Evolutionary conservation across 2,797 vertebrate species (phyloP).

Genomic region (Pampus argenteus): DNA sequence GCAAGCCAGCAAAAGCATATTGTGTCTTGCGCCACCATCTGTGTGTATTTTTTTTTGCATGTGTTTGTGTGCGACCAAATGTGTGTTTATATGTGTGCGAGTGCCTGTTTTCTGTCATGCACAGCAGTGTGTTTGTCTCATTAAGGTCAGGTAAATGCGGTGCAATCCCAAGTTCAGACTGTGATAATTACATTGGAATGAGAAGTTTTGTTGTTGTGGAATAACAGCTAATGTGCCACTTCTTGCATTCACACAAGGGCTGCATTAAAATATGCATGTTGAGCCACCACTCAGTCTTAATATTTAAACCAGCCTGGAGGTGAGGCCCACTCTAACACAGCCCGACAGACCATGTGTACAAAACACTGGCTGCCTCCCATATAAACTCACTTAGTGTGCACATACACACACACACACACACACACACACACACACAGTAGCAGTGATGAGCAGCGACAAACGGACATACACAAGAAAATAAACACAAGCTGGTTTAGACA

Average conservation of each 20-base stretch:
- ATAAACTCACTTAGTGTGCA: conserved; percentile 40
- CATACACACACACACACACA: conserved; percentile 25
- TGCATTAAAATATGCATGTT: conserved; percentile 82
- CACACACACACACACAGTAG: conserved; percentile 10
- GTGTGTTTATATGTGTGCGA: conserved; percentile 28
- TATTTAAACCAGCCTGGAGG: conserved; percentile 85
- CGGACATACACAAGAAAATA: conserved; percentile 54
- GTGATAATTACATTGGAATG: conserved; percentile 5
- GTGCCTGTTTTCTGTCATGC: conserved; percentile 9
- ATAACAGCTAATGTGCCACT: conserved; percentile 37
- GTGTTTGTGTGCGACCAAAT: conserved; percentile 47
- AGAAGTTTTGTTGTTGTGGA: conserved; percentile 31
- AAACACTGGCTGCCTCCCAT: conserved; percentile 70
- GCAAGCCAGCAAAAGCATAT: conserved; percentile 76
- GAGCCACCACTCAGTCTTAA: conserved; percentile 78
- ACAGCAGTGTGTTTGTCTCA: neutral
- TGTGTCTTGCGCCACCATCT: conserved; percentile 79
- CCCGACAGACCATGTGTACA: conserved; percentile 74
- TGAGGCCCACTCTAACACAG: conserved; percentile 71
- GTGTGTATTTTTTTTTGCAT: conserved; percentile 65
- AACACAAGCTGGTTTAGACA: conserved; percentile 73
- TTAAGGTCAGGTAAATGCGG: conserved; percentile 33
- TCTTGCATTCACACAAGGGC: conserved; percentile 57
- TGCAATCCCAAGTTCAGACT: neutral
- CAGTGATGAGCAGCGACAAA: conserved; percentile 33